Evolutionary conservation across 53 echinoderm and acorn worm species (phyloP).

Genomic region (Glandiceps talaboti): DNA sequence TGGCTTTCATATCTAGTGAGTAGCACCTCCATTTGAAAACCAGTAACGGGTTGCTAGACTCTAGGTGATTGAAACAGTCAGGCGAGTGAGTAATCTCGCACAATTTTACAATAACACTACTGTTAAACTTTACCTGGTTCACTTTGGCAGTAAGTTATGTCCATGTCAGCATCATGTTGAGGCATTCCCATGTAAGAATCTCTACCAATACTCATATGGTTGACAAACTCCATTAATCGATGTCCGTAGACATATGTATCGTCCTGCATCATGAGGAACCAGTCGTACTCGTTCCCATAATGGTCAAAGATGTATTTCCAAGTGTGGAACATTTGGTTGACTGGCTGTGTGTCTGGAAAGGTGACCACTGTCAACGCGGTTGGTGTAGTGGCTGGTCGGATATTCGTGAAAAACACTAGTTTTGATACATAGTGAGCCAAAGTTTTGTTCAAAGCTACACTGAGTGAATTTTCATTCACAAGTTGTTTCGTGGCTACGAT

Average conservation of each 20-base stretch:
- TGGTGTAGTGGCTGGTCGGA: constrained; percentile 31
- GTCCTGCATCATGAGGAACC: constrained; percentile 81
- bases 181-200: constrained; percentile 86
- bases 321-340: constrained; percentile 61
- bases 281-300: constrained; percentile 70
- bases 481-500: constrained; percentile 61
- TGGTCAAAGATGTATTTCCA: constrained; percentile 89
- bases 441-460: constrained; percentile 89
- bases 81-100: no score
- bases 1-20: no score
- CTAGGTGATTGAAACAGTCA: no score
- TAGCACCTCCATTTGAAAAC: no score
- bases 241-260: constrained; percentile 72
- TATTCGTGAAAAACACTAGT: constrained; percentile 64
- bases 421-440: constrained; percentile 57
- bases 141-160: constrained; percentile 81
- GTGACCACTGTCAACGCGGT: constrained; percentile 54
- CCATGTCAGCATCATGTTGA: constrained; percentile 71
- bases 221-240: constrained; percentile 60
- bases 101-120: no score
- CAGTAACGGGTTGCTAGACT: no score
- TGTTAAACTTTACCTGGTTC: constrained; percentile 84
- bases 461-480: constrained; percentile 67
- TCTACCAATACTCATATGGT: constrained; percentile 73
- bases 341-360: constrained; percentile 57